A percentile compares a stretch with the other conserved stretches of the same genome.
These are phyloP conservation scores for Rhagophthalmus giganteus DNA, from an alignment of 2,888 invertebrate genomes.

Conservation along the genomic window DNA sequence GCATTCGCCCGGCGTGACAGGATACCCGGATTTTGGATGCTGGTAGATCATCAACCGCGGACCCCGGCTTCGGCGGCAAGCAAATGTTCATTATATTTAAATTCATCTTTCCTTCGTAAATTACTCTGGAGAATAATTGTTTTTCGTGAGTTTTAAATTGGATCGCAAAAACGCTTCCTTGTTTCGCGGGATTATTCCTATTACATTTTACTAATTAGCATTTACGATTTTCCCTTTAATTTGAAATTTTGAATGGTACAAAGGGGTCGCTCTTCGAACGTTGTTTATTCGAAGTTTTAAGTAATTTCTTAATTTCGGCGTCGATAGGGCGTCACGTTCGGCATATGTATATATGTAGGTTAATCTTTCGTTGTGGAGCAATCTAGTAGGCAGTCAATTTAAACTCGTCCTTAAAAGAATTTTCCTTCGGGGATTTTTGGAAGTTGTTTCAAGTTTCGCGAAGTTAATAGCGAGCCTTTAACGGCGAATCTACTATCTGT, in stretches of 20 bases:
- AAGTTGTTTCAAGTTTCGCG: background rate
- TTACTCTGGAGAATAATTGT: slow-evolving; percentile 1
- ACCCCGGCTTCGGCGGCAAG: background rate
- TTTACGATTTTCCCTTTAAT: background rate
- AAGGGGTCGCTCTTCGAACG: no score
- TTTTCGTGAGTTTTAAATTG: background rate
- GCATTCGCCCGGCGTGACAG: slow-evolving; percentile 8
- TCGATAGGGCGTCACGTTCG: no score
- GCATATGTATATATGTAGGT: slow-evolving; percentile 8
- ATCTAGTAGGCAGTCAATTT: slow-evolving; percentile 9
- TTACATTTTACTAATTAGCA: background rate
- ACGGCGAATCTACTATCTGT: background rate
- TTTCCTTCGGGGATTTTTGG: slow-evolving; percentile 1
- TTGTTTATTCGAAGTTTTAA: no score
- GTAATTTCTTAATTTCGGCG: no score
- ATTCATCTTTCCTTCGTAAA: slow-evolving; percentile 5
- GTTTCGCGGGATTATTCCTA: background rate
- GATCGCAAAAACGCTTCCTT: background rate
- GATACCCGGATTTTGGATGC: slow-evolving; percentile 9
- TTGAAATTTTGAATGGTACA: no score
- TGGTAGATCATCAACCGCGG: slow-evolving; percentile 8
- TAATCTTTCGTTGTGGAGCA: slow-evolving; percentile 8
- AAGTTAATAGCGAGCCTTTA: slow-evolving; percentile 2
- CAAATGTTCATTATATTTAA: slow-evolving; percentile 9
- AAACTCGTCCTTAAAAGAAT: slow-evolving; percentile 3